phyloP scores from a whole-genome alignment of 2,797 vertebrate species.

The Chromobotia macracanthus region DNA sequence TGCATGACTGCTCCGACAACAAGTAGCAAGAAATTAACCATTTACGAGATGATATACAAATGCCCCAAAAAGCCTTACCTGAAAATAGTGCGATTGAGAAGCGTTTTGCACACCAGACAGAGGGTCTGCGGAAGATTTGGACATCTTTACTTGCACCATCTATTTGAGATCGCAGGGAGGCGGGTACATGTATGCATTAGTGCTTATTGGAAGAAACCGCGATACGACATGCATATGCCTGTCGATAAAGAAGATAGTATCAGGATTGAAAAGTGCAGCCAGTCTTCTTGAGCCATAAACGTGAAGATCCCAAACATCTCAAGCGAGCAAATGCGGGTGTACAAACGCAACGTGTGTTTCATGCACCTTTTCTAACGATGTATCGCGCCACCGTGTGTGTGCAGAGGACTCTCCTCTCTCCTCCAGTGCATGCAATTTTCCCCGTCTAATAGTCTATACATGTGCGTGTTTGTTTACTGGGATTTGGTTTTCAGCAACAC shows the following conservation, averaged over 20 bases:
- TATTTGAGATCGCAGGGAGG: conserved; percentile 76
- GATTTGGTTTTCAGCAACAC: too few relatives aligned
- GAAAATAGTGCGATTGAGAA: conserved; percentile 81
- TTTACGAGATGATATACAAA: conserved; percentile 16
- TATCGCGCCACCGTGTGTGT: conserved; percentile 50
- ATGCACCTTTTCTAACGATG: conserved; percentile 51
- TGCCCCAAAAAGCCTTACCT: conserved; percentile 69
- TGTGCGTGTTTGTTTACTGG: background rate
- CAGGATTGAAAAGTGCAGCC: conserved; percentile 31
- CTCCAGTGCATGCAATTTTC: conserved; percentile 4
- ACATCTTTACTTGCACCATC: conserved; percentile 85
- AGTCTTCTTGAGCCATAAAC: background rate
- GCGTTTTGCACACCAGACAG: conserved; percentile 77
- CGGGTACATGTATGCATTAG: conserved; percentile 67
- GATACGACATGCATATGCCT: conserved; percentile 62
- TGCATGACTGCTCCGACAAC: conserved; percentile 68
- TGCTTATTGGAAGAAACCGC: conserved; percentile 67
- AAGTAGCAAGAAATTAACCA: conserved; percentile 66
- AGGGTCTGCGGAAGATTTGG: conserved; percentile 80
- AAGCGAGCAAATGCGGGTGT: conserved; percentile 8
- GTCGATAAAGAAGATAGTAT: conserved; percentile 54
- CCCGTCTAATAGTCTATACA: too few relatives aligned
- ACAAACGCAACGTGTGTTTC: conserved; percentile 3
- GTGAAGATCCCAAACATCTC: background rate
- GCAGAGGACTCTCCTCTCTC: conserved; percentile 49